Conservation (phyloP, 2,113 vertebrate genomes). For the Chunga burmeisteri region DNA sequence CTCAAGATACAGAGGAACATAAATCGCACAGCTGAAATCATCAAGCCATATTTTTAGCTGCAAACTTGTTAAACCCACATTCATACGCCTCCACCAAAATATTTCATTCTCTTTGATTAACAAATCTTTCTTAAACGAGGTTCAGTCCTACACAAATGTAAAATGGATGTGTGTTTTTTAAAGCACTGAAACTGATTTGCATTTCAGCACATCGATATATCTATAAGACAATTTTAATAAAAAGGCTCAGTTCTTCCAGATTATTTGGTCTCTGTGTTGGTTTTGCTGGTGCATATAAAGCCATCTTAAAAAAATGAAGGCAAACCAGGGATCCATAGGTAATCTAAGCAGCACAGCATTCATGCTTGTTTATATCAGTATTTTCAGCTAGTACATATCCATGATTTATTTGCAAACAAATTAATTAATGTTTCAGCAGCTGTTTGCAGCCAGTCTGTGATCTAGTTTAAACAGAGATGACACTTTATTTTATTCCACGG, state of each 20-base stretch:
- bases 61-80: slow-evolving; percentile 67
- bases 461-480: slow-evolving; percentile 77
- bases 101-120: slow-evolving; percentile 80
- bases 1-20: not conserved
- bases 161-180: slow-evolving; percentile 41
- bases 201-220: not conserved
- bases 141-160: slow-evolving; percentile 31
- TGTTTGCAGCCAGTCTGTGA: slow-evolving; percentile 80
- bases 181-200: slow-evolving; percentile 27
- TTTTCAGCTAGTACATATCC: slow-evolving; percentile 71
- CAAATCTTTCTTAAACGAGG: slow-evolving; percentile 70
- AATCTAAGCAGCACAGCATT: slow-evolving; percentile 49
- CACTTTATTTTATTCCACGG: slow-evolving; percentile 74
- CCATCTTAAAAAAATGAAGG: slow-evolving; percentile 39
- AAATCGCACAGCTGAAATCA: slow-evolving; percentile 12
- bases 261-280: slow-evolving; percentile 22
- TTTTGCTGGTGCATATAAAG: not conserved
- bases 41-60: slow-evolving; percentile 40
- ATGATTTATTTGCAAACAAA: slow-evolving; percentile 85
- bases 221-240: not conserved
- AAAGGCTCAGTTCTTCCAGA: not conserved
- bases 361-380: slow-evolving; percentile 72
- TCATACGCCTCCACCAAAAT: slow-evolving; percentile 69
- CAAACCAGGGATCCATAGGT: slow-evolving; percentile 44
- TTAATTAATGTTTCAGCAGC: slow-evolving; percentile 84